Evolutionary conservation across 2,888 invertebrate genomes (phyloP).

Genomic region (Cephus sareptanus): DNA sequence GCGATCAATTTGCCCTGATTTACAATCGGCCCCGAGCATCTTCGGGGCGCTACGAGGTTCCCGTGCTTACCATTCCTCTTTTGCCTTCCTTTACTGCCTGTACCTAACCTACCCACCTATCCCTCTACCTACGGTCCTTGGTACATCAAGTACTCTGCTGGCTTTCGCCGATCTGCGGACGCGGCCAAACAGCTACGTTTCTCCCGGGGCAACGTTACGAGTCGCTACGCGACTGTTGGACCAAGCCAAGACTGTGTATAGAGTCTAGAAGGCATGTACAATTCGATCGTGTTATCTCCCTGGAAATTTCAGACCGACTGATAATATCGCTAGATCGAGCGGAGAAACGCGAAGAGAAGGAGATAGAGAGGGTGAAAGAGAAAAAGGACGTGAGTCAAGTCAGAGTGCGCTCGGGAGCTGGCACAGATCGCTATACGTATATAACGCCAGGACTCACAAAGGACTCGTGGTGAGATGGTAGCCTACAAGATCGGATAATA

Average conservation of each 20-base stretch:
- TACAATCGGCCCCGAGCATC: slow-evolving; percentile 54
- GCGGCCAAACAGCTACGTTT: neutral
- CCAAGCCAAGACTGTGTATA: neutral
- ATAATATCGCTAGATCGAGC: neutral
- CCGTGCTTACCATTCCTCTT: neutral
- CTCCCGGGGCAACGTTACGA: neutral
- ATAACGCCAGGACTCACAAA: slow-evolving; percentile 46
- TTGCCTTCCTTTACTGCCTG: neutral
- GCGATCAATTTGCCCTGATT: slow-evolving; percentile 65
- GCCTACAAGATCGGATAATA: slow-evolving; percentile 64
- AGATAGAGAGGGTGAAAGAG: neutral
- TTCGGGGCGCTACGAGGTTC: slow-evolving; percentile 18
- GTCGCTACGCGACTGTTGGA: neutral
- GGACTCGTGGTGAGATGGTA: slow-evolving; percentile 62
- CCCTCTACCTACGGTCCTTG: neutral
- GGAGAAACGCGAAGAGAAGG: neutral
- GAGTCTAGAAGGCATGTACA: neutral
- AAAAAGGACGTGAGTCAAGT: neutral
- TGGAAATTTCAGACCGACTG: neutral
- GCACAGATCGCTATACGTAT: neutral
- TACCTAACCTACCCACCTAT: neutral
- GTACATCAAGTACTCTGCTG: neutral
- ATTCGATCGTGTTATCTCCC: neutral
- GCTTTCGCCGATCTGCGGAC: neutral
- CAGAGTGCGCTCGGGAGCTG: neutral